A percentile compares a stretch with the other conserved stretches of the same genome.
Evolutionary conservation across 2,888 invertebrate genomes (phyloP).

Genomic region (Willowsia nigromaculata): DNA sequence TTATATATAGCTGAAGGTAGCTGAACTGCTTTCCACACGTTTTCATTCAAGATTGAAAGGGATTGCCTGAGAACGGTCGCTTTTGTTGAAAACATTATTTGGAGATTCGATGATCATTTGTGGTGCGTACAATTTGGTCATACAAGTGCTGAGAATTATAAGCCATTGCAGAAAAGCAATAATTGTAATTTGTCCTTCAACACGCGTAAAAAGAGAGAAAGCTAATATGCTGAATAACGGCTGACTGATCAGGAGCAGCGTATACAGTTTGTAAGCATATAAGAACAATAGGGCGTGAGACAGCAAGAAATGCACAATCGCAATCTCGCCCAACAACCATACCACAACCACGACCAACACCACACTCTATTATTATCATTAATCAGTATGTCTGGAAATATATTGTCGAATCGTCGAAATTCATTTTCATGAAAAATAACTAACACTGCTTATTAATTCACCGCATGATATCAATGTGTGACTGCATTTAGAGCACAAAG

Average conservation of each 20-base stretch:
- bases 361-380: conserved; percentile 57
- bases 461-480: not conserved
- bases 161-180: conserved; percentile 13
- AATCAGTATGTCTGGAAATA: conserved; percentile 60
- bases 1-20: too few relatives aligned
- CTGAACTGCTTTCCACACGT: too few relatives aligned
- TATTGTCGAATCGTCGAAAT: conserved; percentile 46
- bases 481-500: not conserved
- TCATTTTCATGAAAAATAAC: conserved; percentile 45
- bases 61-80: too few relatives aligned
- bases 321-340: not conserved
- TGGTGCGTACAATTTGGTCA: not conserved
- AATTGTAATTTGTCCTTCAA: conserved; percentile 25
- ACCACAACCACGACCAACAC: not conserved
- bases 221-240: too few relatives aligned
- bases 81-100: not conserved
- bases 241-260: not conserved
- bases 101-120: not conserved
- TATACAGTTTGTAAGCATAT: too few relatives aligned
- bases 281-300: too few relatives aligned
- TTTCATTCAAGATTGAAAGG: too few relatives aligned
- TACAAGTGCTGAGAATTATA: conserved; percentile 23
- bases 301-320: not conserved
- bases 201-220: not conserved
- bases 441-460: not conserved